These are phyloP conservation scores for Hyperoodon ampullatus DNA, from an alignment of 2,113 vertebrate species.

Conservation along the genomic window DNA sequence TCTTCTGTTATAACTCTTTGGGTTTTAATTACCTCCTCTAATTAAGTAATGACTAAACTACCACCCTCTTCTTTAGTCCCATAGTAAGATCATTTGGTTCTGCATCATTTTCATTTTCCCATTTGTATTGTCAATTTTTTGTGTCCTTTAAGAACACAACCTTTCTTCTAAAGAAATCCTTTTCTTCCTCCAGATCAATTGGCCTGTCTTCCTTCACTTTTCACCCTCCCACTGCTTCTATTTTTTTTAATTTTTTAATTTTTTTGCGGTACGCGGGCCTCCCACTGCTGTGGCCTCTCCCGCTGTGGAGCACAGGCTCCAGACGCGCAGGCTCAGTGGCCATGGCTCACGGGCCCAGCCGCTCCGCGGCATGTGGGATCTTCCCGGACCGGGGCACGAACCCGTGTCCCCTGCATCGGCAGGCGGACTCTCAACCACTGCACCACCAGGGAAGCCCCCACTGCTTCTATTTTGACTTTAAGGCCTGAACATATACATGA, in stretches of 20 bases:
- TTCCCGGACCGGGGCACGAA: too few species aligned
- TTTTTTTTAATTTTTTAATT: not conserved
- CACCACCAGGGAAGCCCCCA: not conserved
- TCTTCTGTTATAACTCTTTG: not conserved
- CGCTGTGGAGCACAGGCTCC: too few species aligned
- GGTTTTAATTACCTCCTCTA: constrained; percentile 9
- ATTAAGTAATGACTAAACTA: not conserved
- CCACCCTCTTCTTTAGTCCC: not conserved
- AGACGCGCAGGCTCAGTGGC: too few species aligned
- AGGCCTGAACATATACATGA: not conserved
- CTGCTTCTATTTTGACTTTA: not conserved
- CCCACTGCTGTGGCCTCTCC: too few species aligned
- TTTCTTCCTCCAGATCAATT: not conserved
- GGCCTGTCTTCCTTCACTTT: not conserved
- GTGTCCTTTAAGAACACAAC: not conserved
- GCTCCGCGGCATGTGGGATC: too few species aligned
- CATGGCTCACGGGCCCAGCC: too few species aligned
- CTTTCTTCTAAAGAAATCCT: constrained; percentile 29
- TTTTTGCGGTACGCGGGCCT: too few species aligned
- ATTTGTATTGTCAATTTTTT: not conserved
- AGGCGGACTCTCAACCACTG: too few species aligned
- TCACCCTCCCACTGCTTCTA: not conserved
- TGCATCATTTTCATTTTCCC: not conserved
- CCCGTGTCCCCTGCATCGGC: too few species aligned
- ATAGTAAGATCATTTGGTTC: not conserved